Evolutionary conservation across 2,797 vertebrate genomes (phyloP).

Genomic region (Graptemys geographica): DNA sequence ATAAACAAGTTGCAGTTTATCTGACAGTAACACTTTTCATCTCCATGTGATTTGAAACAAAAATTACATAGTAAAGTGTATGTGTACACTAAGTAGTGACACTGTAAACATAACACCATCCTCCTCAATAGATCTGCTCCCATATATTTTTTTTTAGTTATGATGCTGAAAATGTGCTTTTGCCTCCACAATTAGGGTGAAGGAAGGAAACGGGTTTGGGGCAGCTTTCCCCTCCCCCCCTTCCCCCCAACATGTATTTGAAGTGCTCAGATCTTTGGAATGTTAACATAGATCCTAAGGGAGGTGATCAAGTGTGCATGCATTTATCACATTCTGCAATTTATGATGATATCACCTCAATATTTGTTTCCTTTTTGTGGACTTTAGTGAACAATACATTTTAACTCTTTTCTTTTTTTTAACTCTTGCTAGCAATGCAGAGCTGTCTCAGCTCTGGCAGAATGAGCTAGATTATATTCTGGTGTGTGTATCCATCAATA

Average conservation of each 20-base stretch:
- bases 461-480: neutral
- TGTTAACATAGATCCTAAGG: neutral
- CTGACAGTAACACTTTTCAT: neutral
- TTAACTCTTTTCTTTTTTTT: neutral
- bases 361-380: accelerated
- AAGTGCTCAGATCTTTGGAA: neutral
- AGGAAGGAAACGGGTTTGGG: neutral
- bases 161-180: neutral
- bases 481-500: neutral
- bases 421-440: neutral
- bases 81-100: neutral
- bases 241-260: neutral
- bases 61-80: neutral
- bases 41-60: neutral
- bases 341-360: neutral
- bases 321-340: neutral
- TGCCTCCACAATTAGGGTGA: neutral
- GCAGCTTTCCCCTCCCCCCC: neutral
- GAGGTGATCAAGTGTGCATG: slow-evolving; percentile 9
- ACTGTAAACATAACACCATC: neutral
- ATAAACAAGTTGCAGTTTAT: neutral
- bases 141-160: neutral
- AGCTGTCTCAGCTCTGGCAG: neutral
- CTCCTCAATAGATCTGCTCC: neutral
- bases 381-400: neutral